Base-by-base conservation (phyloP, 1,140 invertebrate genomes). In the Pachypsylla venusta region DNA sequence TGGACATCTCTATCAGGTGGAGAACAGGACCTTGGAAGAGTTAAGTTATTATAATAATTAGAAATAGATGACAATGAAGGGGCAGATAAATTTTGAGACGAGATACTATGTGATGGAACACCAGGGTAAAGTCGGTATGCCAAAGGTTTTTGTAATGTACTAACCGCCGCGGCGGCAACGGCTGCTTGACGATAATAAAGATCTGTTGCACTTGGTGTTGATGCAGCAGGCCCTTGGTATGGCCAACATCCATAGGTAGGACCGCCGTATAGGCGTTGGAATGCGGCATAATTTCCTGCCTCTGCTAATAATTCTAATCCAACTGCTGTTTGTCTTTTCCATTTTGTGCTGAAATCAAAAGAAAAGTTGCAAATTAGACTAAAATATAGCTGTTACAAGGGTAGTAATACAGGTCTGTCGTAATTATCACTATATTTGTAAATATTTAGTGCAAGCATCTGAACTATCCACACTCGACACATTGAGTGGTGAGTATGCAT, bases 301-400 rank as follows among this genome's bases (percentile, higher is more conserved):
- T 99, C 95, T 0, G 93, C 89, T 57, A 99, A 74, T 19, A 99
- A 79, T 71, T 99, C 96, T 62, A 97, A 74, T 0, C 94, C 93
- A 0, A 98, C 94, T 0, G 94, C 93, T 1, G 94, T 96, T 74
- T 99, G 96, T 4, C 96, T 81, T 73, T 99, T 99, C 95, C 95
- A 99, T 77, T 99, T 99, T 67, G 96, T 99, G 75, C 95, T 98
- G 81, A 12, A 76, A 77, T 71, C n/a, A n/a, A n/a, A n/a, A n/a
- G n/a, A n/a, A n/a, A n/a, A n/a, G n/a, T n/a, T n/a, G n/a, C n/a
- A n/a, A n/a, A n/a, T n/a, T n/a, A n/a, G n/a, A n/a, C n/a, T n/a
- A n/a, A n/a, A n/a, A n/a, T n/a, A n/a, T n/a, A n/a, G n/a, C n/a
- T n/a, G n/a, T n/a, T n/a, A n/a, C n/a, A n/a, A n/a, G n/a, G n/a